These are phyloP conservation scores for Crocodylus rhombifer DNA, from an alignment of 2,797 vertebrate species.

Conservation along the genomic window DNA sequence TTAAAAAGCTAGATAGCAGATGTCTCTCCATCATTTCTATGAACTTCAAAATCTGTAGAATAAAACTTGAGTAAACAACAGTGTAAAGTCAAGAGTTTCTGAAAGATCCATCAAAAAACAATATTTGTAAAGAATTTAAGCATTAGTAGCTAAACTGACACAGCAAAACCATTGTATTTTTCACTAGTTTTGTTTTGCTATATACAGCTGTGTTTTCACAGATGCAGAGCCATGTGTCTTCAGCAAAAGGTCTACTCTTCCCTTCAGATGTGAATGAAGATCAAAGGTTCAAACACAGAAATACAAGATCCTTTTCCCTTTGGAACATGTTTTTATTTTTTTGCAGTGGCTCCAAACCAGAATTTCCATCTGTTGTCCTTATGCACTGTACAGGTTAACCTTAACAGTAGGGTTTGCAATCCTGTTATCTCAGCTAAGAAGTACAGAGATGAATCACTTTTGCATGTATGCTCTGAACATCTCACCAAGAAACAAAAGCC, in stretches of 20 bases:
- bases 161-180: conserved; percentile 85
- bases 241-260: conserved; percentile 87
- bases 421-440: conserved; percentile 64
- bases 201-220: conserved; percentile 98
- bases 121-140: conserved; percentile 78
- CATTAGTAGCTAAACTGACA: conserved; percentile 76
- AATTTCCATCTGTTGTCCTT: conserved; percentile 95
- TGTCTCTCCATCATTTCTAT: conserved; percentile 47
- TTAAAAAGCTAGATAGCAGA: conserved; percentile 67
- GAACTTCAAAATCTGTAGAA: conserved; percentile 64
- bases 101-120: conserved; percentile 73
- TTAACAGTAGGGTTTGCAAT: conserved; percentile 55
- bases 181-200: conserved; percentile 88
- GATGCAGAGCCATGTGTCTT: conserved; percentile 93
- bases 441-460: conserved; percentile 52
- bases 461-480: not conserved
- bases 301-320: conserved; percentile 91
- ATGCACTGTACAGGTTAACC: conserved; percentile 87
- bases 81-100: conserved; percentile 66
- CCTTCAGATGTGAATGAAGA: conserved; percentile 89
- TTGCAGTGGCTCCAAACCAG: conserved; percentile 87
- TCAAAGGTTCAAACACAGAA: conserved; percentile 93
- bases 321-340: conserved; percentile 86
- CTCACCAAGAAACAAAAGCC: conserved; percentile 29
- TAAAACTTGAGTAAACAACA: conserved; percentile 76